Conservation (phyloP, 2,888 invertebrate species). For the Agonopterix subpropinquella region DNA sequence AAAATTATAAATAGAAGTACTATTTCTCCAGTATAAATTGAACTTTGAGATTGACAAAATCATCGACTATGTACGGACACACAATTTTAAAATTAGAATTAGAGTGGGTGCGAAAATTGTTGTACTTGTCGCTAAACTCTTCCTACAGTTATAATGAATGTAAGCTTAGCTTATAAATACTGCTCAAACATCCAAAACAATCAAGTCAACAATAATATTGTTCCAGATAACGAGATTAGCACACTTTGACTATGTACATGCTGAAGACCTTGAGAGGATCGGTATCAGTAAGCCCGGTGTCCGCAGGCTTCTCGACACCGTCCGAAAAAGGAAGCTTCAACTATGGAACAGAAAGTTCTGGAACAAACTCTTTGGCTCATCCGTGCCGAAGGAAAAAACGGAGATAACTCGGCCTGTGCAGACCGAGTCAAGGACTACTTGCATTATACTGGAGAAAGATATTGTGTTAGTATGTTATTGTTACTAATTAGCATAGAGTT, state of each 20-base stretch:
- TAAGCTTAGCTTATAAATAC: no score
- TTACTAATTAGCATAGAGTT: background rate
- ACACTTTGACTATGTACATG: slow-evolving; percentile 98
- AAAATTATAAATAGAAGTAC: no score
- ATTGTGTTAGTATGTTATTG: slow-evolving; percentile 69
- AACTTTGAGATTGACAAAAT: no score
- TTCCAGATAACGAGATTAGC: slow-evolving; percentile 90
- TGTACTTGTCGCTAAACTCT: no score
- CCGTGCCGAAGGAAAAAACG: slow-evolving; percentile 52
- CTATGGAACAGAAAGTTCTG: slow-evolving; percentile 89
- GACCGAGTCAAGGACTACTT: slow-evolving; percentile 75
- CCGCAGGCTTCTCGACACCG: slow-evolving; percentile 91
- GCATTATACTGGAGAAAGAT: slow-evolving; percentile 90
- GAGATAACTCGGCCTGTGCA: slow-evolving; percentile 57
- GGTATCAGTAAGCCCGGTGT: slow-evolving; percentile 96
- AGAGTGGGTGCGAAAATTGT: no score
- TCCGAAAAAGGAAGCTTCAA: slow-evolving; percentile 89
- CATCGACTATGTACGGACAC: no score
- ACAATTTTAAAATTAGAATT: no score
- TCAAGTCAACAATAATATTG: slow-evolving; percentile 2
- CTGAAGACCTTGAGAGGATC: slow-evolving; percentile 95
- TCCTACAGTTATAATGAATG: no score
- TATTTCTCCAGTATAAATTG: no score
- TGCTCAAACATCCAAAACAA: background rate
- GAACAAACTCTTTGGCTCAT: slow-evolving; percentile 82